These are phyloP conservation scores for Azemiops feae DNA, from an alignment of 2,113 vertebrate genomes.

Conservation along the genomic window DNA sequence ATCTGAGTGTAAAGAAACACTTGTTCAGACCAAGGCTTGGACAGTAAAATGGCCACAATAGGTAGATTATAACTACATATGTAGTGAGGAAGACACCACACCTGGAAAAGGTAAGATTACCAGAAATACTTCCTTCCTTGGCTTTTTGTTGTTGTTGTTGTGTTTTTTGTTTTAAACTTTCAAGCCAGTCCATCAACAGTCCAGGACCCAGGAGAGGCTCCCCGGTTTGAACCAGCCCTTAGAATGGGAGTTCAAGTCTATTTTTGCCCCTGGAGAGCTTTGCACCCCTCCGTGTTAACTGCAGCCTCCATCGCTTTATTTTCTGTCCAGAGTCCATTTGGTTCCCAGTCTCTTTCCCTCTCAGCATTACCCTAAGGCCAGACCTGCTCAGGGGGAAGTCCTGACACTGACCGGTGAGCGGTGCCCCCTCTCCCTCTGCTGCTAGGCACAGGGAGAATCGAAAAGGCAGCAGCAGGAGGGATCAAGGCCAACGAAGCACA, in stretches of 20 bases:
- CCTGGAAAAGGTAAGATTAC: neutral
- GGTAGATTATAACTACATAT: neutral
- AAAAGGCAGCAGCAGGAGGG: slow-evolving; percentile 13
- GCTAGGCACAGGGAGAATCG: neutral
- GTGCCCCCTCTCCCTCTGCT: neutral
- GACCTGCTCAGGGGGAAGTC: neutral
- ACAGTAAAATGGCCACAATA: neutral
- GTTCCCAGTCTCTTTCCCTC: neutral
- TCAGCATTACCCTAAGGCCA: neutral
- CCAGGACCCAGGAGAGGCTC: neutral
- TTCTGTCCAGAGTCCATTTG: neutral
- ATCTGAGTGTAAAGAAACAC: neutral
- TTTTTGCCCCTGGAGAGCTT: neutral
- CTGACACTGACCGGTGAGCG: neutral
- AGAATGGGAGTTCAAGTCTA: neutral
- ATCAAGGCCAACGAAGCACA: neutral
- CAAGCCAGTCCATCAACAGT: neutral
- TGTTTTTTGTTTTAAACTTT: neutral
- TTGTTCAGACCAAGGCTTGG: neutral
- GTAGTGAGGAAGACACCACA: slow-evolving; percentile 9
- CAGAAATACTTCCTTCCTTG: neutral
- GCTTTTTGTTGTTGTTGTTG: neutral
- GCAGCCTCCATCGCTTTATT: neutral
- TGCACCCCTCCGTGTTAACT: neutral
- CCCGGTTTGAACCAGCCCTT: neutral